Percentiles rank a stretch among this genome's conserved stretches.
phyloP scores from a whole-genome alignment of 2,888 invertebrate genomes.

The Torymus auratus region DNA sequence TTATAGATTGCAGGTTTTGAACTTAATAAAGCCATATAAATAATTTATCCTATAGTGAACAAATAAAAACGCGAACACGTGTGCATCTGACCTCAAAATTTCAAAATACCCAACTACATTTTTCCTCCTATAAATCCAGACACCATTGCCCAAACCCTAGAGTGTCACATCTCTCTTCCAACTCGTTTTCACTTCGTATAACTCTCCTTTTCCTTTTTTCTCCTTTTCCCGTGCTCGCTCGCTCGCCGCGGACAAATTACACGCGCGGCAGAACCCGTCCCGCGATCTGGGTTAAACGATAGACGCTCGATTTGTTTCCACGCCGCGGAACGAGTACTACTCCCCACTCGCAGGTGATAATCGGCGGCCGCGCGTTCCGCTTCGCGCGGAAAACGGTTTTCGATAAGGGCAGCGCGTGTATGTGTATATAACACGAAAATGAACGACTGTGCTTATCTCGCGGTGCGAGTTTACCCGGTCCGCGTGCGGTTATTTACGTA shows the following conservation, averaged over 20 bases:
- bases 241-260: slow-evolving; percentile 30
- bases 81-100: no score
- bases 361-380: slow-evolving; percentile 9
- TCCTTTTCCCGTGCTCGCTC: background rate
- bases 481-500: no score
- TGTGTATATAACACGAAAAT: background rate
- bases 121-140: no score
- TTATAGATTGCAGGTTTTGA: no score
- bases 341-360: slow-evolving; percentile 23
- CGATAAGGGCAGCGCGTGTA: background rate
- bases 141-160: no score
- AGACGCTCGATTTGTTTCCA: slow-evolving; percentile 37
- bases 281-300: slow-evolving; percentile 51
- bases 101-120: no score
- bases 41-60: no score
- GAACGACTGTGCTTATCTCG: background rate
- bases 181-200: slow-evolving; percentile 21
- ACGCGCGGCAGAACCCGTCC: slow-evolving; percentile 6
- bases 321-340: slow-evolving; percentile 6
- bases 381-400: slow-evolving; percentile 31
- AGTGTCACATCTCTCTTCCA: no score
- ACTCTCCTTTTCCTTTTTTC: background rate
- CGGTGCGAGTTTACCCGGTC: no score
- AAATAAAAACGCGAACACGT: no score
- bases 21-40: no score